These are phyloP conservation scores for Augochlorella aurata DNA, from an alignment of 2,888 invertebrate genomes.

Conservation along the genomic window DNA sequence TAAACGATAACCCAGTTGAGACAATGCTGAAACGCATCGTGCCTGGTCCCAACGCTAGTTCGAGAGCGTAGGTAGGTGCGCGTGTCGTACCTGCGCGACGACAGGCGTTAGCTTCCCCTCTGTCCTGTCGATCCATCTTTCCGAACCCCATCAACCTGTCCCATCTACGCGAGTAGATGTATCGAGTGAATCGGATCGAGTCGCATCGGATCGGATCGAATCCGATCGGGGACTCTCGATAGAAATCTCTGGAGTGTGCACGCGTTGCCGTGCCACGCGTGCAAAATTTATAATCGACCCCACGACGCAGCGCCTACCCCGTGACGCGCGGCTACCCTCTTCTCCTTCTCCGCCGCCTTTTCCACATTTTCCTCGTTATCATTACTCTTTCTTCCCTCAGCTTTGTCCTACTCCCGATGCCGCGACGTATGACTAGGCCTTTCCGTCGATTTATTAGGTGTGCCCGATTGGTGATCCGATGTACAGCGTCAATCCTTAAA, in stretches of 20 bases:
- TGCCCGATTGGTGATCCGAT: not conserved
- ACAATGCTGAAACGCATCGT: not conserved
- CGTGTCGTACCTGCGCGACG: slow-evolving; percentile 46
- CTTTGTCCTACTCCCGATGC: slow-evolving; percentile 22
- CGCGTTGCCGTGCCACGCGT: slow-evolving; percentile 58
- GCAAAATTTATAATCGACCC: slow-evolving; percentile 60
- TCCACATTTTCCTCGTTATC: not conserved
- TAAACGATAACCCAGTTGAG: not conserved
- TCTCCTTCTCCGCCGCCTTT: not conserved
- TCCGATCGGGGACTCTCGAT: slow-evolving; percentile 40
- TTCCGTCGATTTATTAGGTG: not conserved
- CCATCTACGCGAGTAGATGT: slow-evolving; percentile 54
- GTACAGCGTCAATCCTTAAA: not conserved
- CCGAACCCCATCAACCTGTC: slow-evolving; percentile 50
- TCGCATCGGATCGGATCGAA: not conserved
- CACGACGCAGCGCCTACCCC: slow-evolving; percentile 39
- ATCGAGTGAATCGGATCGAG: slow-evolving; percentile 56
- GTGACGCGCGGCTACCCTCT: not conserved
- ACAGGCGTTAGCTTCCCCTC: slow-evolving; percentile 14
- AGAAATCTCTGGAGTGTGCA: slow-evolving; percentile 57
- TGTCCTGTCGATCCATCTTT: slow-evolving; percentile 32
- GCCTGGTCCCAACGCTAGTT: slow-evolving; percentile 12
- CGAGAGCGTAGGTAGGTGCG: slow-evolving; percentile 40
- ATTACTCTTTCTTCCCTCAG: slow-evolving; percentile 22
- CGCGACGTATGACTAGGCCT: not conserved